Base-by-base conservation (phyloP, 2,888 invertebrate species). In the Drosophila hamatofila region DNA sequence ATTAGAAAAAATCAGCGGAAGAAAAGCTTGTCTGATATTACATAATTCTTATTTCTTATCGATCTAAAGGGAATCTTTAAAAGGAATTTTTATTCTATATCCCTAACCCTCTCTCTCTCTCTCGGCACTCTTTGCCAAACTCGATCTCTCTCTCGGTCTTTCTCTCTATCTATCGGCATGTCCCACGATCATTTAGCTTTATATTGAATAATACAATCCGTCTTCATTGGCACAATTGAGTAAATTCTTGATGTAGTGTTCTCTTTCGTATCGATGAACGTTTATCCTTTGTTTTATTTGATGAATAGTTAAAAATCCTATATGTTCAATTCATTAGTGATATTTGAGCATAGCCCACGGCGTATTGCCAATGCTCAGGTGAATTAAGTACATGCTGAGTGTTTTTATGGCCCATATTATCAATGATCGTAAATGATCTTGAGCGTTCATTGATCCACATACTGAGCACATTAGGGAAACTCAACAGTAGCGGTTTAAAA, bases 381-480 rank as follows among this genome's bases (percentile, higher is more conserved):
- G 25, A 18, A 9, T 21, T 9, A 56, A 54, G 41, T 52, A 35
- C 25, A 16, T 21, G 51, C 16, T n/a, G 42, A 59, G 49, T 25
- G 42, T 23, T 41, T 61, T 39, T 44, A 46, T 64, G 57, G 42
- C 42, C 39, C 25, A 39, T 35, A 54, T 74, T 56, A 72, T 64
- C 51, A 80, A 58, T 48, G 59, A 44, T 65, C 55, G 56, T 77
- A 41, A 74, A 74, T 57, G 51, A 75, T 68, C 60, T 80, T 59
- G 63, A 49, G 82, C 88, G 82, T 81, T 79, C 79, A 65, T 85
- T 73, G 88, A 70, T 80, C 89, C 51, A 77, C 65, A 83, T 86
- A 82, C 54, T 51, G 51, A 21, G 44, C 51, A 30, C 78, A 68
- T 63, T 60, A 69, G 51, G 49, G 46, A 64, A 51, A 18, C 48